Conservation (phyloP, 1,140 invertebrate species). For the Cydia pomonella region DNA sequence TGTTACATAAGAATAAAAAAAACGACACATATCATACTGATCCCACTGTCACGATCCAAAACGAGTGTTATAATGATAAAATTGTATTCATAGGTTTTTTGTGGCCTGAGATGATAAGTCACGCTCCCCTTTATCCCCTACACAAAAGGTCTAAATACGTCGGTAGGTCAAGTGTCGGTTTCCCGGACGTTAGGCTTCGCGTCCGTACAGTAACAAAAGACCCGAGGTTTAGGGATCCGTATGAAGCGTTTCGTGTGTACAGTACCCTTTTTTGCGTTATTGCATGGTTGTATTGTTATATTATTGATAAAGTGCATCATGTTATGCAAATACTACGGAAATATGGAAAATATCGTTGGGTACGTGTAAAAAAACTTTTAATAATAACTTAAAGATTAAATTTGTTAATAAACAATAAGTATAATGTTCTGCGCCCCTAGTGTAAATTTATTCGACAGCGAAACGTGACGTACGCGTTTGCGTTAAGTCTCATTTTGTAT, state of each 20-base stretch:
- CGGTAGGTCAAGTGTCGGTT: conserved; percentile 69
- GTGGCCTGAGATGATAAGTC: conserved; percentile 57
- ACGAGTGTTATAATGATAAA: conserved; percentile 51
- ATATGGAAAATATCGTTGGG: too few relatives aligned
- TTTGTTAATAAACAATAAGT: too few relatives aligned
- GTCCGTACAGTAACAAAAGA: conserved; percentile 57
- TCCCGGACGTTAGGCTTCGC: conserved; percentile 61
- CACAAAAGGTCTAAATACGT: conserved; percentile 71
- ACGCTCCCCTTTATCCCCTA: conserved; percentile 60
- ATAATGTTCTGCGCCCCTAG: too few relatives aligned
- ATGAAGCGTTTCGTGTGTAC: neutral
- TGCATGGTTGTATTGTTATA: too few relatives aligned
- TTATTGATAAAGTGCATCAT: too few relatives aligned
- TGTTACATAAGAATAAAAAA: neutral
- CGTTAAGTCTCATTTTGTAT: too few relatives aligned
- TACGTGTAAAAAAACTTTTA: too few relatives aligned
- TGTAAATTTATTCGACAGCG: too few relatives aligned
- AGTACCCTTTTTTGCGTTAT: too few relatives aligned
- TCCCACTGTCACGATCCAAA: conserved; percentile 13
- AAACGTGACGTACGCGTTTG: too few relatives aligned
- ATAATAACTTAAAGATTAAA: too few relatives aligned
- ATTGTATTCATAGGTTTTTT: conserved; percentile 60
- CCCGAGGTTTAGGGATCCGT: conserved; percentile 30
- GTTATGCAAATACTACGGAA: too few relatives aligned
- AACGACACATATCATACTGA: conserved; percentile 4